Evolutionary conservation across 1,140 invertebrate genomes (phyloP).

Genomic region (Tribolium madens): DNA sequence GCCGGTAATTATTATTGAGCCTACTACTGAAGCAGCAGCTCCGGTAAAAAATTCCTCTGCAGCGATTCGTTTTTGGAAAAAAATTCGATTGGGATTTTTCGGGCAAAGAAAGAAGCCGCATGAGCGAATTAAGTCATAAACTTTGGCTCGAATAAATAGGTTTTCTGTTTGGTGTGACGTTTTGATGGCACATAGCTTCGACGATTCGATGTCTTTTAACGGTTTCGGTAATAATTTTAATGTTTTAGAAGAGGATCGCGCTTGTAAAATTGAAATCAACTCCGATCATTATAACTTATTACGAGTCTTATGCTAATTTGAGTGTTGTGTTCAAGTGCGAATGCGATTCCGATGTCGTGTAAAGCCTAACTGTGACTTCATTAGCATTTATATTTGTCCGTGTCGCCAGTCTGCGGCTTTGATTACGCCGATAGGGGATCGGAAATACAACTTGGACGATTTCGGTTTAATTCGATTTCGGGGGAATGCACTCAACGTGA

Average conservation of each 20-base stretch:
- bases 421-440: conserved; percentile 32
- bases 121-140: conserved; percentile 13
- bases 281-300: conserved; percentile 44
- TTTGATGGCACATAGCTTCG: neutral
- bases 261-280: conserved; percentile 53
- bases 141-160: neutral
- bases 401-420: conserved; percentile 51
- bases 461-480: conserved; percentile 24
- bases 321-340: conserved; percentile 49
- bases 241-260: conserved; percentile 46
- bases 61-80: neutral
- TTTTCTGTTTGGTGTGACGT: neutral
- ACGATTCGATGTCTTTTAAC: conserved; percentile 32
- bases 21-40: conserved; percentile 26
- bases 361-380: conserved; percentile 47
- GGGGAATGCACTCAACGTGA: conserved; percentile 2
- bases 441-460: conserved; percentile 3
- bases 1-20: conserved; percentile 25
- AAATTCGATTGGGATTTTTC: neutral
- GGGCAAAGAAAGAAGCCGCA: conserved; percentile 15
- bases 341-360: conserved; percentile 46
- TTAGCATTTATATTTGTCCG: conserved; percentile 54
- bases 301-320: conserved; percentile 46
- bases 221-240: conserved; percentile 47
- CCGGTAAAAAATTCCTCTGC: neutral